phyloP scores from a whole-genome alignment of 2,797 vertebrate species.

The Leptatherina wallacei region DNA sequence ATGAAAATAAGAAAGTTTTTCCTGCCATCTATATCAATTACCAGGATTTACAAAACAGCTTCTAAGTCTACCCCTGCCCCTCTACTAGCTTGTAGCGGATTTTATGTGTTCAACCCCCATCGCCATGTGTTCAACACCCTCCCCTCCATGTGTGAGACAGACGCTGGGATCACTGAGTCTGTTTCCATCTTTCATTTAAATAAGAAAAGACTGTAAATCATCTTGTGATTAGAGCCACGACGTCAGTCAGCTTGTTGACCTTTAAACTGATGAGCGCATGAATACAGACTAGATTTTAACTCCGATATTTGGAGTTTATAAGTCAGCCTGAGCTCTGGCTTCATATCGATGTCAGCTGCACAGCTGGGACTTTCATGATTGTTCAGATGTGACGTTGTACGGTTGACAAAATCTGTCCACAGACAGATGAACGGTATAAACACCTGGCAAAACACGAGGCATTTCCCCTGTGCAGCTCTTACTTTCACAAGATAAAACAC shows the following conservation, averaged over 20 bases:
- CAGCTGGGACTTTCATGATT: background rate
- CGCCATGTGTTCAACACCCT: conserved; percentile 12
- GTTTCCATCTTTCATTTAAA: conserved; percentile 50
- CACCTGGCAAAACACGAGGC: background rate
- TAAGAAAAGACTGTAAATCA: background rate
- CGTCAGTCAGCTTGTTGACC: conserved; percentile 10
- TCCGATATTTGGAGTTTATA: no score
- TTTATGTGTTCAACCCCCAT: conserved; percentile 13
- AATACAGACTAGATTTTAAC: conserved; percentile 3
- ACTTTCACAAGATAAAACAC: no score
- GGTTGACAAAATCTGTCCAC: conserved; percentile 7
- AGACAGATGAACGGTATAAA: conserved; percentile 2
- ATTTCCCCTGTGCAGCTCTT: background rate
- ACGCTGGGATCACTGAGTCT: conserved; percentile 65
- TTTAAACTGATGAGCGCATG: conserved; percentile 9
- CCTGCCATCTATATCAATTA: conserved; percentile 1
- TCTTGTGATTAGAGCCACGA: background rate
- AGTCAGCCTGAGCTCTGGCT: conserved; percentile 4
- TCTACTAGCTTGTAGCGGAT: background rate
- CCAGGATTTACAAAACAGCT: background rate
- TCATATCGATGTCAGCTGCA: background rate
- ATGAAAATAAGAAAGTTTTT: background rate
- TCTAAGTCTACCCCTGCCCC: background rate
- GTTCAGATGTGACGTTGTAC: background rate
- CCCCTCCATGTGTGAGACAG: conserved; percentile 62